Base-by-base conservation (phyloP, 2,797 vertebrate genomes). In the Crocidura indochinensis region DNA sequence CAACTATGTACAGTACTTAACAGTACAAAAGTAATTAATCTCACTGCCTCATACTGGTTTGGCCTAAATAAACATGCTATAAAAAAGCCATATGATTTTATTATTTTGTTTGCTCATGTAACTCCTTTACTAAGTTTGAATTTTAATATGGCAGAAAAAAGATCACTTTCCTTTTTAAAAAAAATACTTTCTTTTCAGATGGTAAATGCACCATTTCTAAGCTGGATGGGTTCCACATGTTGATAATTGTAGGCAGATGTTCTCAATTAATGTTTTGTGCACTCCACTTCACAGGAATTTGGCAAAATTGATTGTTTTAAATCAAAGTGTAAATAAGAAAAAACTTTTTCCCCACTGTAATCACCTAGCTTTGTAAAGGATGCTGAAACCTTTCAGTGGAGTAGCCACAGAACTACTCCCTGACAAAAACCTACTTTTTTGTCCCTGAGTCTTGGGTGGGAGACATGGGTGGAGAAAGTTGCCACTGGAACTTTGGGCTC, bases 1-100 rank as follows among this genome's bases (percentile, higher is more conserved):
- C 95, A 96, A 94, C 90, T 87, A 83, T 85, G 76, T 94, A 91
- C n/a, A 90, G 85, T 88, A 94, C 91, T 96, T 94, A 96, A 93
- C 72, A 77, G 77, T 91, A 83, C 88, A 93, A 95, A 96, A 93
- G 84, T 95, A 95, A 95, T 96, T 96, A 94, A 90, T 94, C 82
- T 92, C 93, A 91, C 62, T 92, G 73, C 84, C 60, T 90, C 85
- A 82, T 76, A 92, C 79, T 90, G 89, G 24, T 92, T 95, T 87
- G 62, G 80, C 80, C 94, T 92, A 95, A 96, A 95, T 94, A 96
- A 92, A 95, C 75, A 95, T 65, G 75, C 80, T 53, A 76, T 91
- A n/a, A 9, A n/a, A 93, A 51, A 6, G 0, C 29, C 77, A 79
- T 75, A 72, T 8, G 2, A 94, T 76, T 95, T 94, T 84, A 83